Evolutionary conservation across 2,888 invertebrate genomes (phyloP).

Genomic region (Lacanobia wlatinum): DNA sequence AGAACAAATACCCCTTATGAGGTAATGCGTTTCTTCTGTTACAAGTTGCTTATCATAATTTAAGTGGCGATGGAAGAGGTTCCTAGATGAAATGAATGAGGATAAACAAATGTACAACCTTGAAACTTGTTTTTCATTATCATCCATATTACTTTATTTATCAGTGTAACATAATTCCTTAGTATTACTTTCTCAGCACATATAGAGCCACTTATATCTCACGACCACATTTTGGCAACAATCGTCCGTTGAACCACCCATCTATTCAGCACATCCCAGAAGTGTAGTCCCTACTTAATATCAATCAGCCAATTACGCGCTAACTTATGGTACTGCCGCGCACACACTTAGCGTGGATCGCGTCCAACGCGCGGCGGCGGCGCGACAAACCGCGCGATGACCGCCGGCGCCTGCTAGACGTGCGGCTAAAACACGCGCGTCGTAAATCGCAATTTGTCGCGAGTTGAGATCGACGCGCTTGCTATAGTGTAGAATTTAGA

Average conservation of each 20-base stretch:
- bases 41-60: too few species aligned
- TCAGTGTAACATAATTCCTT: background rate
- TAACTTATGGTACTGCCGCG: conserved; percentile 57
- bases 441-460: conserved; percentile 76
- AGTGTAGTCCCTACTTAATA: conserved; percentile 40
- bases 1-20: too few species aligned
- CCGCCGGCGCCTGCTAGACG: conserved; percentile 63
- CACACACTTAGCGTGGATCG: conserved; percentile 60
- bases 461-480: conserved; percentile 70
- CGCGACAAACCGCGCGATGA: conserved; percentile 47
- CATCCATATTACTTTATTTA: background rate
- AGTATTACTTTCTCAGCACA: background rate
- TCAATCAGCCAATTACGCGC: conserved; percentile 64
- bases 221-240: conserved; percentile 25
- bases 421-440: conserved; percentile 61
- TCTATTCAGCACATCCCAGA: conserved; percentile 10
- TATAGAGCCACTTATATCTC: conserved; percentile 9
- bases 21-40: too few species aligned
- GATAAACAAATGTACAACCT: background rate
- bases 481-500: conserved; percentile 64
- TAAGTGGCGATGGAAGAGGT: too few species aligned
- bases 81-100: background rate
- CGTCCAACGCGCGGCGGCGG: conserved; percentile 38
- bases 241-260: conserved; percentile 19
- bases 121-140: background rate